A percentile compares a stretch with the other conserved stretches of the same genome.
Evolutionary conservation across 2,888 invertebrate genomes (phyloP).

Genomic region (Strigamia maritima): DNA sequence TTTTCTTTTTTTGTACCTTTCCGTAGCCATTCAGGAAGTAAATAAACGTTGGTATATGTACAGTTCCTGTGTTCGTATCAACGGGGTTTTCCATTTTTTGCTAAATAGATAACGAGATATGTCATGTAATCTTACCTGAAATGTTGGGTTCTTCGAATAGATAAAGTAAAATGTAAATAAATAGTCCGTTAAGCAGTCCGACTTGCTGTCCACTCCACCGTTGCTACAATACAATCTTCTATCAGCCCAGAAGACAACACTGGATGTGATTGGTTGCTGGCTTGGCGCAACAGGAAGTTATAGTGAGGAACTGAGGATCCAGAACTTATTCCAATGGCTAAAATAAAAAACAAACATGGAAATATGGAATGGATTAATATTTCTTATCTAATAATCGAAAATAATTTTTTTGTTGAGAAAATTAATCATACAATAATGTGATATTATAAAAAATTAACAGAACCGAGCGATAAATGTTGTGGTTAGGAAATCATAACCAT

Average conservation of each 20-base stretch:
- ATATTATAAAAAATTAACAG: too few relatives aligned
- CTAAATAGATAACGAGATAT: not conserved
- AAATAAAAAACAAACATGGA: too few relatives aligned
- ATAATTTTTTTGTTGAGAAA: too few relatives aligned
- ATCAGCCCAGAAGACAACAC: conserved; percentile 11
- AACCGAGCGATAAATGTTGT: too few relatives aligned
- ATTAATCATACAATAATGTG: too few relatives aligned
- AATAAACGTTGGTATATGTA: not conserved
- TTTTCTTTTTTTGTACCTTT: not conserved
- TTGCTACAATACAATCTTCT: conserved; percentile 23
- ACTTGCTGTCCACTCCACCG: not conserved
- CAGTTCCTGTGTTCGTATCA: not conserved
- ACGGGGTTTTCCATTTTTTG: not conserved
- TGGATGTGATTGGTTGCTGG: not conserved
- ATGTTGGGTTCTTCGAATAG: not conserved
- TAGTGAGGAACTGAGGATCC: not conserved
- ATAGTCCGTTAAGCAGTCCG: not conserved
- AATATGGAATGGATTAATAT: too few relatives aligned
- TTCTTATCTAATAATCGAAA: too few relatives aligned
- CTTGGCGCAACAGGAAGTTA: not conserved
- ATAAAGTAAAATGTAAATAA: not conserved
- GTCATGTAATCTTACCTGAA: not conserved
- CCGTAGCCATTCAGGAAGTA: not conserved
- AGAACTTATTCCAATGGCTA: not conserved
- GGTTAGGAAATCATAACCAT: too few relatives aligned